phyloP scores from a whole-genome alignment of 2,888 invertebrate genomes.

The Ischnura elegans region DNA sequence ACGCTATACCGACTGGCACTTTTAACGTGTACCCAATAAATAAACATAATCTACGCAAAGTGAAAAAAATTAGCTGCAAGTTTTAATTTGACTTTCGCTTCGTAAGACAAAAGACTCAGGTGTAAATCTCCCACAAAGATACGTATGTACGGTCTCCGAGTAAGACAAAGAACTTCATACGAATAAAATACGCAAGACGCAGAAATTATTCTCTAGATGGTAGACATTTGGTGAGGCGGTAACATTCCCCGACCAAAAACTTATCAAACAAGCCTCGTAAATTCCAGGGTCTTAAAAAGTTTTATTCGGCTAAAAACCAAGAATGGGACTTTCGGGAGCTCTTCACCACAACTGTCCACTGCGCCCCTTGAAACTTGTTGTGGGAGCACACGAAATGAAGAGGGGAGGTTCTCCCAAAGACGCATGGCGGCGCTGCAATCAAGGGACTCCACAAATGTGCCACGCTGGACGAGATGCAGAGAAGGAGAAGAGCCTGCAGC shows the following conservation, averaged over 20 bases:
- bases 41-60: too few species aligned
- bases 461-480: background rate
- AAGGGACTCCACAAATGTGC: background rate
- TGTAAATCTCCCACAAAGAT: too few species aligned
- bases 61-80: too few species aligned
- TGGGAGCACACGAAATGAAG: background rate
- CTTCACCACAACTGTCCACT: conserved; percentile 22
- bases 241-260: background rate
- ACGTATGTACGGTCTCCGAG: too few species aligned
- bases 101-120: too few species aligned
- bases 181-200: too few species aligned
- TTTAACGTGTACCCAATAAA: too few species aligned
- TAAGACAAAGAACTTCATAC: too few species aligned
- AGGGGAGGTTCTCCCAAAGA: background rate
- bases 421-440: background rate
- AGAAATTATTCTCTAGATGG: too few species aligned
- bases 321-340: background rate
- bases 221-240: background rate
- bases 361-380: background rate
- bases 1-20: too few species aligned
- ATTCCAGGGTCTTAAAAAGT: background rate
- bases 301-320: background rate
- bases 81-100: too few species aligned
- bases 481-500: too few species aligned
- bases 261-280: background rate